Conservation (phyloP, 2,113 vertebrate genomes). For the Nothobranchius furzeri region DNA sequence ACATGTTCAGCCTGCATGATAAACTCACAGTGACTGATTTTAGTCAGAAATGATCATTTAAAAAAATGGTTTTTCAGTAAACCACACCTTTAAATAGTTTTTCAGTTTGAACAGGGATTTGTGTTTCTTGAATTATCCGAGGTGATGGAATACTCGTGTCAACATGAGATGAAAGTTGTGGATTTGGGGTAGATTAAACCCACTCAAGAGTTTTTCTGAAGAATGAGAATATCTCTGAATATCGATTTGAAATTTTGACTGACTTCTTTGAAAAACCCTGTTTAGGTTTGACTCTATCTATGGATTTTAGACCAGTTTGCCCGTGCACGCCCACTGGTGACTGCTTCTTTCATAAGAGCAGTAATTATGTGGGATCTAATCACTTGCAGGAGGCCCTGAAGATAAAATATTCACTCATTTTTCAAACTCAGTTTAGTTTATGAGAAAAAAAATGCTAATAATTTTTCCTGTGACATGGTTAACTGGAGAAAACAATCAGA, state of each 20-base stretch:
- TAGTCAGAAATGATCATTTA: no score
- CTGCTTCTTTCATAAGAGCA: not conserved
- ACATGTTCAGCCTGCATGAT: no score
- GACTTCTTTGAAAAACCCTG: not conserved
- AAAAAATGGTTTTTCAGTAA: no score
- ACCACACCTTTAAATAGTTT: not conserved
- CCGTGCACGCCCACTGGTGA: not conserved
- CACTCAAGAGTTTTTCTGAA: not conserved
- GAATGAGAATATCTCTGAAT: not conserved
- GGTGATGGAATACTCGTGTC: not conserved
- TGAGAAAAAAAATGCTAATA: not conserved
- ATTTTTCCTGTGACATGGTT: not conserved
- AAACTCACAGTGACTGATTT: no score
- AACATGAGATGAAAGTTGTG: not conserved
- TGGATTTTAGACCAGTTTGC: not conserved
- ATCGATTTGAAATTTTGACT: not conserved
- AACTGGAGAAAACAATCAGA: slow-evolving; percentile 12
- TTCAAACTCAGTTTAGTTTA: not conserved
- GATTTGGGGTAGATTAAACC: not conserved
- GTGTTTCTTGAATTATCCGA: not conserved
- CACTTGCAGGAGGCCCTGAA: not conserved
- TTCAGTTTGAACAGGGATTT: no score
- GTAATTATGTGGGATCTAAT: not conserved
- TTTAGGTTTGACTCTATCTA: not conserved
- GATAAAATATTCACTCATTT: not conserved